These are phyloP conservation scores for Otolemur crassicaudatus DNA, from an alignment of 2,797 vertebrate species.

Conservation along the genomic window DNA sequence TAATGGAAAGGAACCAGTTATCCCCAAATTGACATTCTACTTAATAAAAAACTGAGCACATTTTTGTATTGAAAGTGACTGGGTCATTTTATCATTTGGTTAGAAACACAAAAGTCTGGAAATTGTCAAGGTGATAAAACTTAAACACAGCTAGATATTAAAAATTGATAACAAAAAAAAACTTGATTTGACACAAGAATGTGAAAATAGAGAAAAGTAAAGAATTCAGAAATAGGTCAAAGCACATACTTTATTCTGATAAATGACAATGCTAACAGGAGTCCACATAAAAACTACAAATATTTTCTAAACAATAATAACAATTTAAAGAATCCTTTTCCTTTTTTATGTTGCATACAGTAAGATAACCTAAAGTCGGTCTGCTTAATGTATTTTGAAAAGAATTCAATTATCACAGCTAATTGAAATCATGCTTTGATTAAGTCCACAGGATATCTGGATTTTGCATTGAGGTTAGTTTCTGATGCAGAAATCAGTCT, in stretches of 20 bases:
- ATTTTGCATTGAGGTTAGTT: not conserved
- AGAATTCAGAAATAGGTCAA: not conserved
- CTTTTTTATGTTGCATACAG: not conserved
- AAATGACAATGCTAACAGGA: not conserved
- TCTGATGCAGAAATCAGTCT: not conserved
- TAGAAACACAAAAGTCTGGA: not conserved
- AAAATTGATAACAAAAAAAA: not conserved
- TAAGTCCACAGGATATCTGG: not conserved
- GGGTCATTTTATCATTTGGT: not conserved
- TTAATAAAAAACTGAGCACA: not conserved
- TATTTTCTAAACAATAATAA: not conserved
- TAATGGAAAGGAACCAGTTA: not conserved
- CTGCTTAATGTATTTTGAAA: not conserved
- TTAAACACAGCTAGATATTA: not conserved
- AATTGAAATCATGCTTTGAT: not conserved
- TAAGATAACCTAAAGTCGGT: not conserved
- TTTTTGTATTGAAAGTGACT: not conserved
- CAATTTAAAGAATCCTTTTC: not conserved
- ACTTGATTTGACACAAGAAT: not conserved
- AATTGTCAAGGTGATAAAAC: not conserved
- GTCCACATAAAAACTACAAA: not conserved
- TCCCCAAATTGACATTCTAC: not conserved
- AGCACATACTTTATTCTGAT: not conserved
- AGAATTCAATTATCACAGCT: not conserved
- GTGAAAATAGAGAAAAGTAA: not conserved